Evolutionary conservation across 2,797 vertebrate genomes (phyloP).

Genomic region (Neosalanx taihuensis): DNA sequence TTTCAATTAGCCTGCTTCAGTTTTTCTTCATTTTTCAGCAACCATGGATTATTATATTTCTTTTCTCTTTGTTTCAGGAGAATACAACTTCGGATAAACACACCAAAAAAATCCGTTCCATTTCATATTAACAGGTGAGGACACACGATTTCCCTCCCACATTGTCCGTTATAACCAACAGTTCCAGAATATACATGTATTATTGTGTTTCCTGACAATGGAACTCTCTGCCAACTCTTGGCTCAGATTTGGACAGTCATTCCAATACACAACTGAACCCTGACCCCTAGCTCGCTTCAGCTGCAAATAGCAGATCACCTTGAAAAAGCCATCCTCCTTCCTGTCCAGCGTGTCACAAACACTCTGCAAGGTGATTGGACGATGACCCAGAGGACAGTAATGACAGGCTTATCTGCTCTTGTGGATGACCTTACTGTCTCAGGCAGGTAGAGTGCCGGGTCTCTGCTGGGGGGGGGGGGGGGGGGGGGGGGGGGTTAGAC

Average conservation of each 20-base stretch:
- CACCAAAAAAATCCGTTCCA: background rate
- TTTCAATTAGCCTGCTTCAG: conserved; percentile 56
- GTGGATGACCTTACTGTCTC: background rate
- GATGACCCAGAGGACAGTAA: conserved; percentile 23
- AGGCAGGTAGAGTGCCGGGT: no score
- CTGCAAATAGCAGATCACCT: conserved; percentile 46
- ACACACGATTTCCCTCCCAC: background rate
- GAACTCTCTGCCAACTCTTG: conserved; percentile 12
- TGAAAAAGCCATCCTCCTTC: conserved; percentile 42
- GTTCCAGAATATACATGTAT: background rate
- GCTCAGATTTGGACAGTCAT: conserved; percentile 25
- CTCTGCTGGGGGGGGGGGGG: no score
- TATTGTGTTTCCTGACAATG: background rate
- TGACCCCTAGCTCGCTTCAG: conserved; percentile 32
- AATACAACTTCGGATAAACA: conserved; percentile 6
- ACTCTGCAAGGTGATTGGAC: conserved; percentile 2
- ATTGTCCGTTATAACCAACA: background rate
- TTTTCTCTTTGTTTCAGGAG: background rate
- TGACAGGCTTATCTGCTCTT: background rate
- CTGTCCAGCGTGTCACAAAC: conserved; percentile 32
- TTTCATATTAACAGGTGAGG: conserved; percentile 3
- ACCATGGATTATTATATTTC: conserved; percentile 19
- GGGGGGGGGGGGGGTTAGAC: no score
- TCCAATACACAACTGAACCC: conserved; percentile 30
- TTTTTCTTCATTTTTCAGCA: conserved; percentile 32